phyloP scores from a whole-genome alignment of 2,797 vertebrate species.

The Hypotaenidia okinawae region DNA sequence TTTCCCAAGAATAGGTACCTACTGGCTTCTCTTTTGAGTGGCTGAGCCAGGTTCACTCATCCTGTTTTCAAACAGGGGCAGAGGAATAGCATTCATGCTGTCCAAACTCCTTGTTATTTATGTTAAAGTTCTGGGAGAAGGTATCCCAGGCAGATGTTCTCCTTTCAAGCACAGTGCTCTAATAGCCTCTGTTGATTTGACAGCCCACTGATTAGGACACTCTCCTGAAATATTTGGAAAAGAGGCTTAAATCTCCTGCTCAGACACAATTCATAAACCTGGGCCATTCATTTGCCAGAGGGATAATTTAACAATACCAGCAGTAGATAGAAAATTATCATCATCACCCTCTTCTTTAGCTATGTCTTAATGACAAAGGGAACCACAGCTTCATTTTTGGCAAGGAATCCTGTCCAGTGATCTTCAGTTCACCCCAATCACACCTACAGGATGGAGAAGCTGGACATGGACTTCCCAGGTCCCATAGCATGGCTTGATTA shows the following conservation, averaged over 20 bases:
- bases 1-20: background rate
- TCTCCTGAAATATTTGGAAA: background rate
- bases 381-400: background rate
- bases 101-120: background rate
- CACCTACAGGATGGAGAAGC: background rate
- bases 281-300: background rate
- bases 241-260: background rate
- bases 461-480: background rate
- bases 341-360: background rate
- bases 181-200: background rate
- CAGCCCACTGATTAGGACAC: background rate
- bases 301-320: background rate
- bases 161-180: background rate
- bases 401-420: background rate
- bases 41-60: background rate
- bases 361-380: background rate
- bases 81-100: background rate
- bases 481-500: background rate
- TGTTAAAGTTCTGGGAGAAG: background rate
- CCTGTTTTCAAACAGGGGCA: background rate
- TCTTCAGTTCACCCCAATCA: background rate
- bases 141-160: background rate
- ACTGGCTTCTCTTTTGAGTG: background rate
- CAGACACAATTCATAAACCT: background rate
- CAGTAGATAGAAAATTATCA: background rate